Base-by-base conservation (phyloP, 2,113 vertebrate species). In the Poeciliopsis retropinna region DNA sequence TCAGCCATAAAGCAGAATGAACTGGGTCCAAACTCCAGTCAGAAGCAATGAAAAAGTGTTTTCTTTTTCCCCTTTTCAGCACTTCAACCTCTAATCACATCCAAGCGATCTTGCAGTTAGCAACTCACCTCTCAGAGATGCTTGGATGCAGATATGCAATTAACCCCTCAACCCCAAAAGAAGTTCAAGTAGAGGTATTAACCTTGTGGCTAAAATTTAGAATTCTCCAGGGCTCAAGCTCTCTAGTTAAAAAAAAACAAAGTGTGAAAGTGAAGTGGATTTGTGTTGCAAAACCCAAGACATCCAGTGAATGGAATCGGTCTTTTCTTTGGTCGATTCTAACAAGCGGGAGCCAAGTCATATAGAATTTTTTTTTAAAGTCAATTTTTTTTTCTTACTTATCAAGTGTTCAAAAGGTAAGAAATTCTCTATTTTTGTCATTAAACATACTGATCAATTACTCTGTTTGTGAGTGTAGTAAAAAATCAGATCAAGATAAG, bases 21-120 rank as follows among this genome's bases (percentile, higher is more conserved):
- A 67, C 31, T 74, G 70, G 70, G 86, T 83, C 77, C 77, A 86
- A 88, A 87, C 22, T 86, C 83, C 77, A 87, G 54, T 72, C 57
- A 76, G 66, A 67, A 41, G 39, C 62, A 62, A 32, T 60, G 13
- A 74, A n/a, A 57, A 57, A 57, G 51, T n/a, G 51, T 57, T 57
- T 57, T 54, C 10, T 9, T 57, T 51, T 34, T 41, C 10, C 9
- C 0, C 11, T 67, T 74, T 29, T 67, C 2, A 39, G 5, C 37
- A 4, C 28, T 70, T 73, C 12, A 0, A 57, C 22, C 22, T n/a
- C 51, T 54, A 9, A 54, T 25, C 1, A 1, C 17, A 8, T 57
- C 22, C 34, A 41, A 47, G 73, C 67, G 65, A 17, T 39, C 28
- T 27, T 39, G 27, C 27, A 57, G 4, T 37, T 13, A 29, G 41